Conservation (phyloP, 2,888 invertebrate genomes). For the Eulithis testata region DNA sequence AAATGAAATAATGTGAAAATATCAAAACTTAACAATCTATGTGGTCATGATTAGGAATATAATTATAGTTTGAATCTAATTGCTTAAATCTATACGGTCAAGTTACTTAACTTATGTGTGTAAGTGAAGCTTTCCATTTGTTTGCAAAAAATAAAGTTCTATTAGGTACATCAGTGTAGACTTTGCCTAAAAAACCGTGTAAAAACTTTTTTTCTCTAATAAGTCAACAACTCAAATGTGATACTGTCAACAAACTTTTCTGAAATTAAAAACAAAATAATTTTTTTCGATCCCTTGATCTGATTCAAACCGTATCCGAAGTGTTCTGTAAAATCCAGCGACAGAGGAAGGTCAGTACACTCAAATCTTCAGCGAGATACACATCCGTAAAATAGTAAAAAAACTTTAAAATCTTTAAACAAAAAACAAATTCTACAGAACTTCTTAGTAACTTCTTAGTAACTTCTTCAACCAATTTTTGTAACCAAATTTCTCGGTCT, state of each 20-base stretch:
- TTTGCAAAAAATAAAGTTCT: too few relatives aligned
- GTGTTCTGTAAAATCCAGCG: slow-evolving; percentile 51
- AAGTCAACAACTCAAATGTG: neutral
- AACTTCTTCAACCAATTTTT: neutral
- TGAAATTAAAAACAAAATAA: slow-evolving; percentile 10
- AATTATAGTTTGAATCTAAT: neutral
- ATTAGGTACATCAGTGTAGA: neutral
- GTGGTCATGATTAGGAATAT: slow-evolving; percentile 11
- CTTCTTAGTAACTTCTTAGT: neutral
- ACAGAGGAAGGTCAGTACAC: slow-evolving; percentile 53
- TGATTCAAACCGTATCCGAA: slow-evolving; percentile 50
- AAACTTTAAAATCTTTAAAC: slow-evolving; percentile 32
- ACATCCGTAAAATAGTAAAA: slow-evolving; percentile 58
- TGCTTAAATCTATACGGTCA: too few relatives aligned
- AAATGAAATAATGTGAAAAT: neutral
- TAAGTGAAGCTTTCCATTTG: too few relatives aligned
- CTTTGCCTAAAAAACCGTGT: slow-evolving; percentile 2
- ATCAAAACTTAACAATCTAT: neutral
- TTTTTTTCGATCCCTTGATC: slow-evolving; percentile 38
- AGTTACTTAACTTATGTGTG: too few relatives aligned
- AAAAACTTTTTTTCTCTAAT: slow-evolving; percentile 14
- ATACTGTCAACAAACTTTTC: slow-evolving; percentile 11
- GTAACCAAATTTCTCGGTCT: slow-evolving; percentile 27
- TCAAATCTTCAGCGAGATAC: slow-evolving; percentile 58
- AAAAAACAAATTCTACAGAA: slow-evolving; percentile 25